Evolutionary conservation across 2,113 vertebrate species (phyloP).

Genomic region (Nicator chloris): DNA sequence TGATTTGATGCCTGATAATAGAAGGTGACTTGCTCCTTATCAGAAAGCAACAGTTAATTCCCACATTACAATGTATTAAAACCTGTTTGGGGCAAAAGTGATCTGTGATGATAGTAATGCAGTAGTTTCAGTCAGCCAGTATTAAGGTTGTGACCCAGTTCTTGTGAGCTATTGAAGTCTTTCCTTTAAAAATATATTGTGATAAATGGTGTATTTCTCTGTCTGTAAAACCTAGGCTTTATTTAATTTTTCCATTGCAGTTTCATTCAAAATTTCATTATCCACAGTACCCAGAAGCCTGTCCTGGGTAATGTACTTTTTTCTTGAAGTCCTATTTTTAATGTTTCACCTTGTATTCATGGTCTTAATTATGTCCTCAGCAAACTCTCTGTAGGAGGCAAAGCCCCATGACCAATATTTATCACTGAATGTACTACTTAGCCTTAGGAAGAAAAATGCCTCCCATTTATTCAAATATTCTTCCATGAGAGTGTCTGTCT

Average conservation of each 20-base stretch:
- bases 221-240: background rate
- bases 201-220: background rate
- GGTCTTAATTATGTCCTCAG: background rate
- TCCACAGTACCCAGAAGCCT: background rate
- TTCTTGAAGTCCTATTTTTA: background rate
- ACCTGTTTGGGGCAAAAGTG: background rate
- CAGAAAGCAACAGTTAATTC: background rate
- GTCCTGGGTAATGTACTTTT: background rate
- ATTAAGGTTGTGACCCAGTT: background rate
- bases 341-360: background rate
- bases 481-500: background rate
- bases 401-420: background rate
- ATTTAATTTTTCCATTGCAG: background rate
- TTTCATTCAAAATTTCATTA: slow-evolving; percentile 22
- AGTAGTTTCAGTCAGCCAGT: background rate
- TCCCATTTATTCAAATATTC: background rate
- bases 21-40: slow-evolving; percentile 24
- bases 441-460: background rate
- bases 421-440: background rate
- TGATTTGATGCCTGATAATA: slow-evolving; percentile 18
- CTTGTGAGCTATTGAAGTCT: background rate
- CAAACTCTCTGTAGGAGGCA: background rate
- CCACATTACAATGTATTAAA: background rate
- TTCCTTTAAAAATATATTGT: slow-evolving; percentile 4
- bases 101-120: background rate